These are phyloP conservation scores for Gobius niger DNA, from an alignment of 2,113 vertebrate genomes.

Conservation along the genomic window DNA sequence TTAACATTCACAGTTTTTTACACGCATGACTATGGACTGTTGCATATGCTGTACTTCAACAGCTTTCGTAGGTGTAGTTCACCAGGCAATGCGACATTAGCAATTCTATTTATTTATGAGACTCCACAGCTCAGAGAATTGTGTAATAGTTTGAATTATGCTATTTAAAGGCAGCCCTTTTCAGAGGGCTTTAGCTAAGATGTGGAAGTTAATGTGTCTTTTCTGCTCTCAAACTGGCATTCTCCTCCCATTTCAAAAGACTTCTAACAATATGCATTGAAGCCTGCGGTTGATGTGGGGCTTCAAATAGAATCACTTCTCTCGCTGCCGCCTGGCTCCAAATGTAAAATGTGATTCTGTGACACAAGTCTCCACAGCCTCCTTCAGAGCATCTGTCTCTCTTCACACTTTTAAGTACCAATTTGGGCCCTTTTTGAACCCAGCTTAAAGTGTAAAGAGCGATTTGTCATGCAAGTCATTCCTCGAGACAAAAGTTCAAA, in stretches of 20 bases:
- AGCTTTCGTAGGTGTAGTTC: conserved; percentile 18
- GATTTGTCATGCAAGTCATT: conserved; percentile 64
- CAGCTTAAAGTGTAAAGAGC: conserved; percentile 59
- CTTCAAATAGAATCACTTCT: conserved; percentile 60
- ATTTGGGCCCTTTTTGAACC: conserved; percentile 67
- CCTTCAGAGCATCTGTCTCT: conserved; percentile 60
- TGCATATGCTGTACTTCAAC: conserved; percentile 17
- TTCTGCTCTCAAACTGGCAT: conserved; percentile 26
- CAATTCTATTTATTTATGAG: conserved; percentile 12
- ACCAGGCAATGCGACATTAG: conserved; percentile 1
- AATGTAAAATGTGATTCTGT: conserved; percentile 61
- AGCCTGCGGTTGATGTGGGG: conserved; percentile 39
- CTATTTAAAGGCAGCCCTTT: conserved; percentile 28
- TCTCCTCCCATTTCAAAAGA: conserved; percentile 49
- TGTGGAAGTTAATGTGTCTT: conserved; percentile 38
- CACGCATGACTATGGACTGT: conserved; percentile 13
- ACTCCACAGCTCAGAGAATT: not conserved
- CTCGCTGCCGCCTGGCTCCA: conserved; percentile 36
- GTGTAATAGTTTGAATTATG: conserved; percentile 25
- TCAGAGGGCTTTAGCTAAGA: conserved; percentile 19
- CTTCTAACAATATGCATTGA: conserved; percentile 53
- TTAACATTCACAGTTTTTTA: conserved; percentile 10
- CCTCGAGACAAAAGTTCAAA: conserved; percentile 48
- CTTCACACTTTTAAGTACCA: conserved; percentile 62
- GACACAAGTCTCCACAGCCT: conserved; percentile 46